Evolutionary conservation across 1,140 invertebrate genomes (phyloP), one percentile per base, ranked within the genome.

Genomic region (Drosophila tsacasi): DNA sequence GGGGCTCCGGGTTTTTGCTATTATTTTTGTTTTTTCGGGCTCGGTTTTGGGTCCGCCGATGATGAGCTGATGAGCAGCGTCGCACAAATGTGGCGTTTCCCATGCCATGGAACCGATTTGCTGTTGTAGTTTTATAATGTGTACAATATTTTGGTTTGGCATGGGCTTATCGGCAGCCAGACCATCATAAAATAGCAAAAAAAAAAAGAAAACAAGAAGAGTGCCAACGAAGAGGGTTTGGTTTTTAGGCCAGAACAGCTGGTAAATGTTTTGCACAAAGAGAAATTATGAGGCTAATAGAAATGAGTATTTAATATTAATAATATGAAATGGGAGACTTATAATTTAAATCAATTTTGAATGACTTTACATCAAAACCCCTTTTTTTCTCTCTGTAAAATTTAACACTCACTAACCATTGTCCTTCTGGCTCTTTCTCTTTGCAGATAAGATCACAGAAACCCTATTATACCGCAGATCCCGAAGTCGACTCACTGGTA

Each of bases 401-500:
- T 79, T 62, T 44, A 61, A 76, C 78, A 68, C 50, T 46, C 52
- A 55, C 52, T 74, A 50, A 63, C 64, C 62, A 54, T 52, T 12
- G 65, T 73, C 62, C 46, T 47, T 35, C 21, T 62, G 39, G 37
- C 42, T 65, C 39, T 69, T 94, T 95, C 94, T 94, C 94, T 94
- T 96, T 97, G 92, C 97, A 99, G 97, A 98, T 98, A 95, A 96
- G 97, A 94, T 97, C 98, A 96, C 97, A 99, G 95, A 98, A 98
- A 95, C 98, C 98, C 92, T 99, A 98, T 95, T 99, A 99, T 94
- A 97, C 98, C 95, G 98, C 98, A 93, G 98, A 99, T 95, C 97
- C 97, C 92, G 98, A 99, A 96, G 97, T 99, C 94, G 98, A 99
- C 95, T 98, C 97, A 95, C 95, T 99, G 95, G 98, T 99, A 95